Evolutionary conservation across 1,140 invertebrate genomes (phyloP), one percentile per base, ranked within the genome.

Genomic region (Physella acuta): DNA sequence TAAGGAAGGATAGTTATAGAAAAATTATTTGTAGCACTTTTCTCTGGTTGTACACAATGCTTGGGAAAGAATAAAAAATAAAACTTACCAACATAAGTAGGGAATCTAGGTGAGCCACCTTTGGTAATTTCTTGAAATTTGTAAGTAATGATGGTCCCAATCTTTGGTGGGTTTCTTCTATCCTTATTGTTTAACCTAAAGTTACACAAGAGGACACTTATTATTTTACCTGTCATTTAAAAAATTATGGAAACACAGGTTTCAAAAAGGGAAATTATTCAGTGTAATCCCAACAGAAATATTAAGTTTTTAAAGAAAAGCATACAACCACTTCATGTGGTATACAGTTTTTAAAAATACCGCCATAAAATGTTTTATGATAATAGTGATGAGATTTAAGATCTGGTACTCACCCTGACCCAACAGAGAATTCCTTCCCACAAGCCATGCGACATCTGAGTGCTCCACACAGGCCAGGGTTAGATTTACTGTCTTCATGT

Each of bases 101-200:
- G 81, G 69, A 82, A 82, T 44, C 81, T 67, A 52, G 81, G 81
- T 62, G 67, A 73, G 2, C 81, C 81, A 30, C 75, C 75, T 68
- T 81, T 80, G 16, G 75, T 78, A 33, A 78, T 78, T 72, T 82
- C 81, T 55, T 82, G 81, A 65, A 82, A 82, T 68, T 79, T 80
- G 73, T 81, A 82, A 17, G 81, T 82, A 37, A 82, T 82, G 36
- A 82, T 81, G 24, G 76, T 76, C 3, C 81, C 81, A 39, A 78
- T 81, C 71, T 82, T 82, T 0, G 81, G 81, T 52, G 81, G 81
- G 44, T 75, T 73, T 56, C 71, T 73, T 24, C 79, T 72, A 39
- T 81, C 75, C 56, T 78, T 76, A 71, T 81, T 76, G 20, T 71
- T 75, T 70, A 82, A 49, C 20, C 81, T 82, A 72, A 28, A 61